These are phyloP conservation scores for Urocolius indicus DNA, from an alignment of 2,113 vertebrate genomes.

Conservation along the genomic window DNA sequence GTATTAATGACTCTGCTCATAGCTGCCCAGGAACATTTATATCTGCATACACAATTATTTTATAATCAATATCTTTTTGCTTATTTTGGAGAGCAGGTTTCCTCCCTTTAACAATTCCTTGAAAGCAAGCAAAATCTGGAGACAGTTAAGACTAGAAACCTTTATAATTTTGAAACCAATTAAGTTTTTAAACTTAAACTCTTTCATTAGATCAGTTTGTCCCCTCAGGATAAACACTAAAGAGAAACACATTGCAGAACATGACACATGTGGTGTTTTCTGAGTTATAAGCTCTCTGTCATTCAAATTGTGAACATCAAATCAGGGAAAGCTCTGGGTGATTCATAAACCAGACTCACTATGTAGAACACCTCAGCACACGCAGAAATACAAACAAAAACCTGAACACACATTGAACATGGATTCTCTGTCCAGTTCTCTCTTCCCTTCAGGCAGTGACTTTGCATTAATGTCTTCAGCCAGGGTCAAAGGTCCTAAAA, in stretches of 20 bases:
- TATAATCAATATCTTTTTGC: neutral
- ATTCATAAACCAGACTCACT: neutral
- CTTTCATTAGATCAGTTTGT: neutral
- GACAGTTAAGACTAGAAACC: neutral
- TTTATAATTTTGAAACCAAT: neutral
- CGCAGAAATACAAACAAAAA: neutral
- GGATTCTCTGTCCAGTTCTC: neutral
- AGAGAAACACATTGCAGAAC: neutral
- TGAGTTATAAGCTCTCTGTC: neutral
- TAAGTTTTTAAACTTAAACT: neutral
- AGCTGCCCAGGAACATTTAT: neutral
- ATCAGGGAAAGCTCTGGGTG: neutral
- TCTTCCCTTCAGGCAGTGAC: neutral
- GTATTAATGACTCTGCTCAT: neutral
- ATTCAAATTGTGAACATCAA: neutral
- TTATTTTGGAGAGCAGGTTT: neutral
- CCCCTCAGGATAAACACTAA: neutral
- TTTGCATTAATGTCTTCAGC: neutral
- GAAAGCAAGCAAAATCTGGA: neutral
- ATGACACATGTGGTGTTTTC: neutral
- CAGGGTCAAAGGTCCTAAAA: conserved; percentile 15
- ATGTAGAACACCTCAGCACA: neutral
- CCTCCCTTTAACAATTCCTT: neutral
- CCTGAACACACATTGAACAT: neutral
- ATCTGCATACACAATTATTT: neutral